Evolutionary conservation across 2,797 vertebrate genomes (phyloP).

Genomic region (Psittacula derbiana): DNA sequence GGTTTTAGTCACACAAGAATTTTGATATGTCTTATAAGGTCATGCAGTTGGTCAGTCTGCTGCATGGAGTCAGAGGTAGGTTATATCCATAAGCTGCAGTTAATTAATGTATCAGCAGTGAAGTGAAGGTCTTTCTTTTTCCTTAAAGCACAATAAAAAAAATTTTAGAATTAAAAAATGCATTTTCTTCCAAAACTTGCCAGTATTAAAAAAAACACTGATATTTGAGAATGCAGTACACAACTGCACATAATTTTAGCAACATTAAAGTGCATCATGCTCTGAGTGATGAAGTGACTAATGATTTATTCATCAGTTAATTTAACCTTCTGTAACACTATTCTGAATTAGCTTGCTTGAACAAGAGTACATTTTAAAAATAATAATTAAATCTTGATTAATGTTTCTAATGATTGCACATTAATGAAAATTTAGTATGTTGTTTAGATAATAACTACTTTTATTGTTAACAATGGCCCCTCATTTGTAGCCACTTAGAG

Average conservation of each 20-base stretch:
- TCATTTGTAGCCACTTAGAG: background rate
- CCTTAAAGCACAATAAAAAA: background rate
- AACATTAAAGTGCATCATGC: background rate
- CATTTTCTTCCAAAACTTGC: background rate
- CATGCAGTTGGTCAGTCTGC: background rate
- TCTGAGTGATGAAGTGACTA: background rate
- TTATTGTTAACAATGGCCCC: background rate
- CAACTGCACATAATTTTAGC: background rate
- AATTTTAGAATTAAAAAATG: background rate
- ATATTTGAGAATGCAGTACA: background rate
- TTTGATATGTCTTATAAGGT: background rate
- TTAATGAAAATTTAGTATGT: background rate
- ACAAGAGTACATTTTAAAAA: background rate
- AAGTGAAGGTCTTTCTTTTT: background rate
- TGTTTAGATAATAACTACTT: background rate
- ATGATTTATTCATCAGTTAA: background rate
- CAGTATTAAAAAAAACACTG: background rate
- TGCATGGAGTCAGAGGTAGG: background rate
- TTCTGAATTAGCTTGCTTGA: slow-evolving; percentile 5
- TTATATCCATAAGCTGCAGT: background rate
- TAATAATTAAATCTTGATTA: background rate
- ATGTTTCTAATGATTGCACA: background rate
- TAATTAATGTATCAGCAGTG: background rate
- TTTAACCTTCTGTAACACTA: background rate
- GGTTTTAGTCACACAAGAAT: background rate